Evolutionary conservation across 2,113 vertebrate genomes (phyloP).

Genomic region (Podarcis cretensis): DNA sequence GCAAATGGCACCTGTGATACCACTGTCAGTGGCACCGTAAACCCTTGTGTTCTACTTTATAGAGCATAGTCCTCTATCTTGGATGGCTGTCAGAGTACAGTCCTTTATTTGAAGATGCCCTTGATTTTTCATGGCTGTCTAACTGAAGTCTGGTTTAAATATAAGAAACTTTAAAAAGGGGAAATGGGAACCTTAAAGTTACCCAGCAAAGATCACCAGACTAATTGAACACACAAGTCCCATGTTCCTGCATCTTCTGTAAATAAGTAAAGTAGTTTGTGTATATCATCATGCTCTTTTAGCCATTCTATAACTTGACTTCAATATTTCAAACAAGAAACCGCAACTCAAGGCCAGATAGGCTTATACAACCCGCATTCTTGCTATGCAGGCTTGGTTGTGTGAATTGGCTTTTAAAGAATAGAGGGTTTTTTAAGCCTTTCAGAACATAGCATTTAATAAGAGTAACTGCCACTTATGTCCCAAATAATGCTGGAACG

Average conservation of each 20-base stretch:
- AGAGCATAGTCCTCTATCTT: too few relatives aligned
- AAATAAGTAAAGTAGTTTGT: too few relatives aligned
- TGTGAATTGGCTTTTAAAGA: background rate
- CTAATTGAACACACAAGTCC: too few relatives aligned
- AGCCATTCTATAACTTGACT: background rate
- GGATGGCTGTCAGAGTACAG: too few relatives aligned
- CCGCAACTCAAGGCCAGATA: background rate
- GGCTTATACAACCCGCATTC: background rate
- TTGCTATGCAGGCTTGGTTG: background rate
- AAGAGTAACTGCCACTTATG: background rate
- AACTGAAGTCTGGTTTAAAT: too few relatives aligned
- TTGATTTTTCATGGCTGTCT: too few relatives aligned
- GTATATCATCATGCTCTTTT: background rate
- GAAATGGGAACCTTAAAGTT: too few relatives aligned
- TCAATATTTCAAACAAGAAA: background rate
- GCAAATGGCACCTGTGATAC: background rate
- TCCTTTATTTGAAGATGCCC: too few relatives aligned
- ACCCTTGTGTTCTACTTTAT: too few relatives aligned
- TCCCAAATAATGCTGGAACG: background rate
- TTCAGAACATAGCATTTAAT: background rate
- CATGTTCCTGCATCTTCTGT: too few relatives aligned
- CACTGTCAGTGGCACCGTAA: background rate
- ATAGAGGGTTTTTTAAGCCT: background rate
- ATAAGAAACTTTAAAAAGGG: too few relatives aligned
- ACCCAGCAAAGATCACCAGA: too few relatives aligned